These are phyloP conservation scores for Cyclophora punctaria DNA, from an alignment of 2,888 invertebrate species.

Conservation along the genomic window DNA sequence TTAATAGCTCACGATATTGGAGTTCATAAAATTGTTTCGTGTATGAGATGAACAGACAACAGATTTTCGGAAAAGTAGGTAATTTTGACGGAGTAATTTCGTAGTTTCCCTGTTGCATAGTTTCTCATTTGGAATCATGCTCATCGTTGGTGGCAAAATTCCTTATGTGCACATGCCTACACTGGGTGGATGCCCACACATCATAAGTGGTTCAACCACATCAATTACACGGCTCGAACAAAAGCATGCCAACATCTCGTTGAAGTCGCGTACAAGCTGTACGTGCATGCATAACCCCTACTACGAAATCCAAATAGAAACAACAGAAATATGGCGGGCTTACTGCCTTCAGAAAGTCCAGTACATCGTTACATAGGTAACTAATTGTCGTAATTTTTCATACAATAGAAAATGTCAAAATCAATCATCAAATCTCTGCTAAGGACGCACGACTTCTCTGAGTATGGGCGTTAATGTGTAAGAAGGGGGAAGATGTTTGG, in stretches of 20 bases:
- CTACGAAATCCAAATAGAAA: neutral
- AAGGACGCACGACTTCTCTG: no score
- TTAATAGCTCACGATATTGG: no score
- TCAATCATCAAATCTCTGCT: no score
- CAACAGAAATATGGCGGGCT: no score
- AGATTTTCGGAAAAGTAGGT: neutral
- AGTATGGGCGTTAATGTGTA: no score
- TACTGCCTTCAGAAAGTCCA: no score
- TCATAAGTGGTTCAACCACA: constrained; percentile 38
- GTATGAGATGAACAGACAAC: no score
- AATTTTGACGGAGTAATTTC: constrained; percentile 4
- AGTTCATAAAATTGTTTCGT: no score
- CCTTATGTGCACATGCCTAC: constrained; percentile 1
- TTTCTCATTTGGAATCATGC: constrained; percentile 4
- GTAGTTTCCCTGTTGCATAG: neutral
- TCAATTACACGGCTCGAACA: constrained; percentile 42
- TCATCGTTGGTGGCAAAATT: constrained; percentile 10
- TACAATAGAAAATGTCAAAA: no score
- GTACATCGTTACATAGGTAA: no score
- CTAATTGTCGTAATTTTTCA: no score
- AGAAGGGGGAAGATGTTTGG: no score
- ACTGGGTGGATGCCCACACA: constrained; percentile 15
- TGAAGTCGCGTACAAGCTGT: constrained; percentile 8
- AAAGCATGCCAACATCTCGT: constrained; percentile 30
- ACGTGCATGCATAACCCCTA: constrained; percentile 3